Percentiles rank a stretch among this genome's conserved stretches.
Conservation (phyloP, 2,797 vertebrate genomes). For the Hydrocynus forskahlii region DNA sequence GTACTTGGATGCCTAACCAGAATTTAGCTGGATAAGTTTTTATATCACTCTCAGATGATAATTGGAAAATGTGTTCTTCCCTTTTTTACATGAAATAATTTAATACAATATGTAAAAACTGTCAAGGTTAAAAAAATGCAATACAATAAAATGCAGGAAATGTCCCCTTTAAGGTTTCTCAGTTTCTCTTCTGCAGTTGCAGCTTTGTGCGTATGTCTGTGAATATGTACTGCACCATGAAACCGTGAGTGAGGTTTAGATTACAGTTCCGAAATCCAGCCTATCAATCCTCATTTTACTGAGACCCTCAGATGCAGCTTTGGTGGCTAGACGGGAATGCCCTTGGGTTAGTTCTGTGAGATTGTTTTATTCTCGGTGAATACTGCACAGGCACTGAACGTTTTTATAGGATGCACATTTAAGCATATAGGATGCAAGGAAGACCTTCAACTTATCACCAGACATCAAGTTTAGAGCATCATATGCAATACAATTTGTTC, state of each 20-base stretch:
- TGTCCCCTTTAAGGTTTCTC: neutral
- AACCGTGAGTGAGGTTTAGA: slow-evolving; percentile 21
- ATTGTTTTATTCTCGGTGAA: neutral
- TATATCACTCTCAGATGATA: no score
- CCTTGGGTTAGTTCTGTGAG: slow-evolving; percentile 24
- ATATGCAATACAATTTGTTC: neutral
- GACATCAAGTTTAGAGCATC: slow-evolving; percentile 21
- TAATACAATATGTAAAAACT: no score
- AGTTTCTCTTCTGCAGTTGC: neutral
- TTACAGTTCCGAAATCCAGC: slow-evolving; percentile 24
- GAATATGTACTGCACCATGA: neutral
- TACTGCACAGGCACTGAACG: slow-evolving; percentile 12
- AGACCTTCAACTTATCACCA: slow-evolving; percentile 35
- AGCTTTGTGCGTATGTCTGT: neutral
- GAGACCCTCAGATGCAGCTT: slow-evolving; percentile 22
- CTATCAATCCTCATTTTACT: slow-evolving; percentile 25
- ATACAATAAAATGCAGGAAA: neutral
- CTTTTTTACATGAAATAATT: no score
- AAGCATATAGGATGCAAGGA: neutral
- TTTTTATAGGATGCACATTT: slow-evolving; percentile 22
- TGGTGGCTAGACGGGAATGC: slow-evolving; percentile 25
- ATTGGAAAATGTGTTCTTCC: no score
- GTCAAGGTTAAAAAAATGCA: no score
- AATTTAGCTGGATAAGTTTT: no score
- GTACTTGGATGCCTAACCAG: no score